Evolutionary conservation across 2,113 vertebrate genomes (phyloP), one percentile per base, ranked within the genome.

Genomic region (Crotalus helleri): DNA sequence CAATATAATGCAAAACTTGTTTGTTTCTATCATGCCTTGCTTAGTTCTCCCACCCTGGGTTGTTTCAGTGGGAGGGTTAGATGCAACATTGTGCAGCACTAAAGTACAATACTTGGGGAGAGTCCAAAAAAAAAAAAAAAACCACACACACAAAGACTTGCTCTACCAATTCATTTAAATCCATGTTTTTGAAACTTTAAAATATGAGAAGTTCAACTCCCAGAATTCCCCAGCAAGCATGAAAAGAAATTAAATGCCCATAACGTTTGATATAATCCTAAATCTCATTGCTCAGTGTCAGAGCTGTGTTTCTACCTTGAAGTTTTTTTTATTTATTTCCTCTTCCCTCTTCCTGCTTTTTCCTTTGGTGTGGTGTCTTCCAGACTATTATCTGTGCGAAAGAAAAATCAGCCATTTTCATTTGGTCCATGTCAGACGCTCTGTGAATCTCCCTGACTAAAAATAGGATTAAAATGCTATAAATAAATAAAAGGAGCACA

Each of bases 41-140:
- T 23, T 54, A 24, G 24, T 91, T 13, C 10, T 88, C 93, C 91
- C 88, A 89, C 98, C 98, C 98, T 98, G 97, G 95, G 96, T 98
- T 98, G 96, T 98, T 98, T 98, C 97, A 97, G 97, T 97, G 96
- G 97, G 96, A 96, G 97, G 88, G 95, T 97, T 97, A 95, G 95
- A 55, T 91, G 39, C 95, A 88, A 91, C 90, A 92, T 90, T 86
- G 92, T 81, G 94, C 93, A 91, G 91, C 93, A 87, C 93, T 0
- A 0, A 23, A 1, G 92, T 49, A n/a, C 15, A 21, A 29, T 44
- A n/a, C 7, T 53, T n/a, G 26, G 53, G 64, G 46, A 5, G 46
- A 5, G 26, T 8, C 61, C 81, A 51, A 23, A 81, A 94, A 87
- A 0, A 74, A 87, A 0, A 74, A 92, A 33, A 33, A 33, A 33